Conservation (phyloP, 2,888 invertebrate species). For the Diarsia rubi region DNA sequence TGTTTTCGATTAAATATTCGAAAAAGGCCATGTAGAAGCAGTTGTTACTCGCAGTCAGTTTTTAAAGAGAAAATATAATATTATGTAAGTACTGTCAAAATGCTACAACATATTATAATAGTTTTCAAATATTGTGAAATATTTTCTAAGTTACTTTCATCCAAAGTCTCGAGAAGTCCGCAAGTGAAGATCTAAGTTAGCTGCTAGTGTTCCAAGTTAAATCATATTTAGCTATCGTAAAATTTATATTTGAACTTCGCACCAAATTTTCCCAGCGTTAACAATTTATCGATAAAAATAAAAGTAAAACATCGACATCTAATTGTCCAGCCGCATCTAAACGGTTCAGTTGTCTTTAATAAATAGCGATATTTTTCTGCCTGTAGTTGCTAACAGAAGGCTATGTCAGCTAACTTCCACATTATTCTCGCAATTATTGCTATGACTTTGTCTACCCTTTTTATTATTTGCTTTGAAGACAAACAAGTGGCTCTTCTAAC, state of each 20-base stretch:
- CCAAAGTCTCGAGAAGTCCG: neutral
- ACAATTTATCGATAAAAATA: conserved; percentile 34
- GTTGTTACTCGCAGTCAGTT: neutral
- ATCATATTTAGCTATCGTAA: neutral
- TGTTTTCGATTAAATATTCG: conserved; percentile 28
- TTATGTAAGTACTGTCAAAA: neutral
- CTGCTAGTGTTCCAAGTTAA: neutral
- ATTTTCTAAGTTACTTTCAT: neutral
- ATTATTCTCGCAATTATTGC: conserved; percentile 78
- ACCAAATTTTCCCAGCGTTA: neutral
- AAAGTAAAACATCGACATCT: conserved; percentile 63
- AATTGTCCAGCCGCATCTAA: conserved; percentile 59
- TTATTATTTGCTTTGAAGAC: conserved; percentile 72
- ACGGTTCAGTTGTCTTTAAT: conserved; percentile 80
- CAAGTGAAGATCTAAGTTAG: neutral
- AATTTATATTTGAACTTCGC: neutral
- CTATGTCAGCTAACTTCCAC: conserved; percentile 73
- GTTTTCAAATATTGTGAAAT: neutral
- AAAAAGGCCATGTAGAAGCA: neutral
- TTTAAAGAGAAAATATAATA: neutral
- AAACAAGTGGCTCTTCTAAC: conserved; percentile 66
- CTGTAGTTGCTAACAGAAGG: conserved; percentile 69
- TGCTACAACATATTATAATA: neutral
- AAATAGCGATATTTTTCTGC: conserved; percentile 81
- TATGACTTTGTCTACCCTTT: conserved; percentile 70